Conservation (phyloP, 1,140 invertebrate genomes). For the Lordiphosa clarofinis region DNA sequence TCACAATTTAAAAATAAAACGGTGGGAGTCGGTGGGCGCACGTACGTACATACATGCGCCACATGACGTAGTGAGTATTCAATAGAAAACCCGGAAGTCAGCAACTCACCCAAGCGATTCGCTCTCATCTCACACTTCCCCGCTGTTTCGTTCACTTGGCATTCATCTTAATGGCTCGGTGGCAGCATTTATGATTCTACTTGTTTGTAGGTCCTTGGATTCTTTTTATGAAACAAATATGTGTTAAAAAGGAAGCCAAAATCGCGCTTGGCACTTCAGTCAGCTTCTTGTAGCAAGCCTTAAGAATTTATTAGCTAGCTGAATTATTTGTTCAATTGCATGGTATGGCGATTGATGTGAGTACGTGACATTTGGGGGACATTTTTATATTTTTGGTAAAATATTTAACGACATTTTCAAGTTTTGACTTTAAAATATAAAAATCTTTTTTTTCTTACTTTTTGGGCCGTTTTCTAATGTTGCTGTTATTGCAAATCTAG, state of each 20-base stretch:
- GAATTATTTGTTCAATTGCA: conserved; percentile 70
- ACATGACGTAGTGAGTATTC: conserved; percentile 15
- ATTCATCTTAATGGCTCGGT: conserved; percentile 44
- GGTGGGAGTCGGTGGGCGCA: background rate
- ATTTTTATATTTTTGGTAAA: background rate
- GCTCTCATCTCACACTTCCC: conserved; percentile 20
- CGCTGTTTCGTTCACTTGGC: conserved; percentile 16
- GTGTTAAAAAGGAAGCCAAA: conserved; percentile 4
- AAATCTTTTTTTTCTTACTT: too few relatives aligned
- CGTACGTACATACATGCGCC: conserved; percentile 46
- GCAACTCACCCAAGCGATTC: conserved; percentile 8
- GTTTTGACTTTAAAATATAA: background rate
- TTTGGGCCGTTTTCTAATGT: too few relatives aligned
- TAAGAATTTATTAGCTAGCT: conserved; percentile 63
- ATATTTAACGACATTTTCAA: background rate
- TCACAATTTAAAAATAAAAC: conserved; percentile 21
- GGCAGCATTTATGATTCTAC: conserved; percentile 51
- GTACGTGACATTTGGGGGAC: conserved; percentile 25
- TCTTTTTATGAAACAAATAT: background rate
- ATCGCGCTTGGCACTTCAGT: conserved; percentile 5
- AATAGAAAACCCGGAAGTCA: conserved; percentile 39
- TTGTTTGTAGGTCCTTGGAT: conserved; percentile 15
- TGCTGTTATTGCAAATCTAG: too few relatives aligned
- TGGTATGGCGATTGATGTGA: conserved; percentile 21
- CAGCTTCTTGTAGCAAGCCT: conserved; percentile 16